These are phyloP conservation scores for Heliornis fulica DNA, from an alignment of 2,113 vertebrate genomes.

Conservation along the genomic window DNA sequence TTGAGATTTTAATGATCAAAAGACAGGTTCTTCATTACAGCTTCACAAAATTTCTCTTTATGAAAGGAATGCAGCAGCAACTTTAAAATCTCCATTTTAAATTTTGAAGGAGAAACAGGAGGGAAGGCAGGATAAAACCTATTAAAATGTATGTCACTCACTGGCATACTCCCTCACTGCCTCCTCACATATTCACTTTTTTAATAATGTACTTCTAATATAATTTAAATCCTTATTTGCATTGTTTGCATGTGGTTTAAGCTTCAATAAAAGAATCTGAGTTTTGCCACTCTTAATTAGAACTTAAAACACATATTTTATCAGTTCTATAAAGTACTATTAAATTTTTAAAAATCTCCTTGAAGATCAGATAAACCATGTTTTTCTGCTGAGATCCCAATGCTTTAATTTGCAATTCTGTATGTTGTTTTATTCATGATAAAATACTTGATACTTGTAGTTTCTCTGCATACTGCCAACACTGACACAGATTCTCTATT, in stretches of 20 bases:
- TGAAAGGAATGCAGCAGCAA: neutral
- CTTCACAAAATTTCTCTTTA: neutral
- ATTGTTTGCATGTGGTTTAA: neutral
- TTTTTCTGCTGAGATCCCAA: conserved; percentile 15
- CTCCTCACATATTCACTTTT: neutral
- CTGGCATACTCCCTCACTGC: neutral
- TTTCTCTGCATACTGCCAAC: conserved; percentile 1
- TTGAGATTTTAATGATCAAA: neutral
- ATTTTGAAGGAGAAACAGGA: neutral
- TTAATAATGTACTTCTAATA: conserved; percentile 6
- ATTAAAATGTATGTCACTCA: neutral
- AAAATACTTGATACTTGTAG: conserved; percentile 46
- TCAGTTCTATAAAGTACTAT: neutral
- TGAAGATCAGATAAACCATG: conserved; percentile 50
- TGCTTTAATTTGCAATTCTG: conserved; percentile 60
- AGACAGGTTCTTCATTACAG: neutral
- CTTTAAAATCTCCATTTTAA: neutral
- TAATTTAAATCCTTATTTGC: conserved; percentile 3
- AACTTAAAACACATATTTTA: conserved; percentile 32
- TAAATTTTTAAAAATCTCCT: conserved; percentile 25
- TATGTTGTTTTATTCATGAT: conserved; percentile 69
- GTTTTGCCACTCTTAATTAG: conserved; percentile 23
- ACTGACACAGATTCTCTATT: conserved; percentile 23
- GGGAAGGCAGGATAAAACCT: neutral
- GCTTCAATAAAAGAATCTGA: neutral